phyloP scores from a whole-genome alignment of 1,140 invertebrate species.

The Orchestia grillus region DNA sequence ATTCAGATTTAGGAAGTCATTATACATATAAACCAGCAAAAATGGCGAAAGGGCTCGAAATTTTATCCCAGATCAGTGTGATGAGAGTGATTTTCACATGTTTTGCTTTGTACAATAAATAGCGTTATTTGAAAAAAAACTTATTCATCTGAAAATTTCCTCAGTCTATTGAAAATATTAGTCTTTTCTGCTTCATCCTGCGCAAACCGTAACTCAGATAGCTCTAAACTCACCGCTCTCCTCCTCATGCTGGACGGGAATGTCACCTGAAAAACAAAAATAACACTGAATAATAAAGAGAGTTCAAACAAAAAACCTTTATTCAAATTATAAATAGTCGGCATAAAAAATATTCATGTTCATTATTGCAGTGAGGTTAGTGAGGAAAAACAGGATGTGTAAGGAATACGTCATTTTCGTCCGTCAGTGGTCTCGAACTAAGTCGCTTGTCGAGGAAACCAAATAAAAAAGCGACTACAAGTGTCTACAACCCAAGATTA shows the following conservation, averaged over 20 bases:
- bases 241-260: slow-evolving; percentile 78
- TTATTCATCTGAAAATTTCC: too few relatives aligned
- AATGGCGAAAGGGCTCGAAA: too few relatives aligned
- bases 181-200: too few relatives aligned
- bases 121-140: too few relatives aligned
- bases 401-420: slow-evolving; percentile 17
- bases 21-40: too few relatives aligned
- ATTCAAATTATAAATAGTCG: background rate
- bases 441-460: background rate
- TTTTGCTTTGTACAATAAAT: too few relatives aligned
- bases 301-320: background rate
- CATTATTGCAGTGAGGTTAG: slow-evolving; percentile 11
- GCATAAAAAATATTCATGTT: background rate
- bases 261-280: slow-evolving; percentile 76
- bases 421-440: background rate
- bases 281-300: slow-evolving; percentile 57
- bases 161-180: too few relatives aligned
- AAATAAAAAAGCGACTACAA: background rate
- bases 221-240: slow-evolving; percentile 74
- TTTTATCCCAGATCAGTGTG: too few relatives aligned
- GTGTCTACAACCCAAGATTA: background rate
- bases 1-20: too few relatives aligned
- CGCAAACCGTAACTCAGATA: background rate
- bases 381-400: slow-evolving; percentile 35
- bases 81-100: too few relatives aligned